phyloP scores from a whole-genome alignment of 2,113 vertebrate genomes.

The Bubo bubo region DNA sequence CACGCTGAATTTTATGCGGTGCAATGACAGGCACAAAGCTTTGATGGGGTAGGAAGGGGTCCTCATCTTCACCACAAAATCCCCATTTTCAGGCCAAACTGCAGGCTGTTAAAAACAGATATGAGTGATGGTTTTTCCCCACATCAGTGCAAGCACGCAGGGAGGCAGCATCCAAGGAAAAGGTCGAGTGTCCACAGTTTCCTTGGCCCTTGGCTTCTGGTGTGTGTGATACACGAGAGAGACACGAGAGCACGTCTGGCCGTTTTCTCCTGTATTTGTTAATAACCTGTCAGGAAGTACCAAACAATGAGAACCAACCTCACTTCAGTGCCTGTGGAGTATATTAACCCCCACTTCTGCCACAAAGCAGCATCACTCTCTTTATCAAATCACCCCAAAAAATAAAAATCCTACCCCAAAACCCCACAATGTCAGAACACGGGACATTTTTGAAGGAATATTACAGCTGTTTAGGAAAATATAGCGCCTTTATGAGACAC shows the following conservation, averaged over 20 bases:
- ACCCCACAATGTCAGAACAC: constrained; percentile 30
- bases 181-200: neutral
- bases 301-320: neutral
- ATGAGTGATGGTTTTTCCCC: neutral
- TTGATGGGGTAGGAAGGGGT: neutral
- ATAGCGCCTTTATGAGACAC: constrained; percentile 6
- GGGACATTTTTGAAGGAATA: constrained; percentile 3
- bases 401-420: neutral
- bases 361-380: constrained; percentile 17
- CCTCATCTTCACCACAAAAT: neutral
- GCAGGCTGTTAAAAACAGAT: rapidly evolving
- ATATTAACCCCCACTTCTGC: neutral
- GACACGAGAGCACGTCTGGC: neutral
- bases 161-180: neutral
- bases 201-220: neutral
- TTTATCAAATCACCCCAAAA: neutral
- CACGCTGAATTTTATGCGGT: neutral
- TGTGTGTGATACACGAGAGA: neutral
- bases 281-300: neutral
- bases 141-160: rapidly evolving
- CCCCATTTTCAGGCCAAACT: neutral
- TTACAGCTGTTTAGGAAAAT: constrained; percentile 59
- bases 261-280: neutral
- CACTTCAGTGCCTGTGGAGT: neutral
- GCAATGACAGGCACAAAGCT: neutral